phyloP scores from a whole-genome alignment of 2,797 vertebrate species.

The Helicolenus hilgendorfi region DNA sequence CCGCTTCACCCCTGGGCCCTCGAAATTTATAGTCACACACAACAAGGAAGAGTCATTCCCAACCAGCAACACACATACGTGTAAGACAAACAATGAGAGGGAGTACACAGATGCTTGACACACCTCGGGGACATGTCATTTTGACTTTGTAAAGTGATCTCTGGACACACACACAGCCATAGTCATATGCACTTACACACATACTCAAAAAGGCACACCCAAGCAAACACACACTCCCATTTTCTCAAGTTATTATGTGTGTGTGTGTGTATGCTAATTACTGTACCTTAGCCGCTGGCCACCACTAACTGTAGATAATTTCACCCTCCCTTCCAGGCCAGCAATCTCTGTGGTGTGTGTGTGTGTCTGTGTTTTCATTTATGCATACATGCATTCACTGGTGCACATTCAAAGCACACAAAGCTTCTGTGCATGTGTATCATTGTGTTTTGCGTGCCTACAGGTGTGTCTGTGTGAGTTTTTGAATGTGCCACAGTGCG shows the following conservation, averaged over 20 bases:
- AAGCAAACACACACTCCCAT: not conserved
- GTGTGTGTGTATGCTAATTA: slow-evolving; percentile 27
- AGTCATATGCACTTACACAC: not conserved
- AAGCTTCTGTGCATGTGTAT: not conserved
- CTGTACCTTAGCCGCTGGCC: not conserved
- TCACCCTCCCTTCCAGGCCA: not conserved
- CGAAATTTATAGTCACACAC: slow-evolving; percentile 29
- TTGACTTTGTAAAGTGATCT: slow-evolving; percentile 11
- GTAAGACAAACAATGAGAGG: not conserved
- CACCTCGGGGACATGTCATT: not conserved
- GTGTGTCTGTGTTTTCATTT: not conserved
- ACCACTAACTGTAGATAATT: slow-evolving; percentile 18
- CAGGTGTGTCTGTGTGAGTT: not conserved
- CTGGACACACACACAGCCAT: not conserved
- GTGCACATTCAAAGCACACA: not conserved
- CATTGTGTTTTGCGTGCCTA: not conserved
- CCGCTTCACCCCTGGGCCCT: slow-evolving; percentile 25
- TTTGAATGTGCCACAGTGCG: slow-evolving; percentile 11
- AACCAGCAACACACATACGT: not conserved
- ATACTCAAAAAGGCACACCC: not conserved
- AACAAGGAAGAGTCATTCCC: slow-evolving; percentile 7
- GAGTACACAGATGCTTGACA: not conserved
- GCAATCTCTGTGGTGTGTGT: slow-evolving; percentile 1
- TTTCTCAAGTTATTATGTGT: not conserved
- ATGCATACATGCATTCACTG: not conserved